These are phyloP conservation scores for Hypotaenidia philippensis DNA, from an alignment of 2,797 vertebrate genomes.

Conservation along the genomic window DNA sequence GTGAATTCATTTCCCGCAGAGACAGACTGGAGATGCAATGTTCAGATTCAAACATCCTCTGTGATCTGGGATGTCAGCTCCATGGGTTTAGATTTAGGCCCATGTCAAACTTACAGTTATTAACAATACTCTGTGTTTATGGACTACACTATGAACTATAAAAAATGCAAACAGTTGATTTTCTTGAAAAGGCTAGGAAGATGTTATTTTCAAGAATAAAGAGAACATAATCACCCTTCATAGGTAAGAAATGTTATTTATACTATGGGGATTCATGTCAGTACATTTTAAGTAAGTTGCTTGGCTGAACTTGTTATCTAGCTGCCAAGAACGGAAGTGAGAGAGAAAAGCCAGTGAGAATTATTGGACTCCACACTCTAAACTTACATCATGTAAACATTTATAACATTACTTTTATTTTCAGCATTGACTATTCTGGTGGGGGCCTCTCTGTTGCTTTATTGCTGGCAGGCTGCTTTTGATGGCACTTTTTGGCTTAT, in stretches of 20 bases:
- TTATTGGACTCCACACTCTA: constrained; percentile 50
- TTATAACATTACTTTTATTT: constrained; percentile 60
- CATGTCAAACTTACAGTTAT: not conserved
- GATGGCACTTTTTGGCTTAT: constrained; percentile 11
- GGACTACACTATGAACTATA: not conserved
- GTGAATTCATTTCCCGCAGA: constrained; percentile 63
- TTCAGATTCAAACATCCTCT: constrained; percentile 42
- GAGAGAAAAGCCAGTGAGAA: constrained; percentile 58
- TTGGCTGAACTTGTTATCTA: constrained; percentile 70
- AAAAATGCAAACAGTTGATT: not conserved
- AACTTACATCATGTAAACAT: constrained; percentile 69
- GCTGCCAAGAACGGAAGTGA: constrained; percentile 73
- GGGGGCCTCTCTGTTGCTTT: constrained; percentile 26
- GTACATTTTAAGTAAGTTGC: constrained; percentile 65
- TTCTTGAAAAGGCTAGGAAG: constrained; percentile 1
- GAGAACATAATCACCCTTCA: constrained; percentile 20
- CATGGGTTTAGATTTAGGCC: not conserved
- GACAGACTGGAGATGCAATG: constrained; percentile 38
- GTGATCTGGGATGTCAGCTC: constrained; percentile 39
- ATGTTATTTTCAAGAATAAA: constrained; percentile 41
- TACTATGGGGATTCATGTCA: constrained; percentile 50
- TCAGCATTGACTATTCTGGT: constrained; percentile 8
- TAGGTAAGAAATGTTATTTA: constrained; percentile 68
- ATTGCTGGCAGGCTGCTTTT: constrained; percentile 14
- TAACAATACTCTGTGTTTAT: constrained; percentile 3